These are phyloP conservation scores for Onchidella celtica DNA, from an alignment of 2,888 invertebrate genomes.

Conservation along the genomic window DNA sequence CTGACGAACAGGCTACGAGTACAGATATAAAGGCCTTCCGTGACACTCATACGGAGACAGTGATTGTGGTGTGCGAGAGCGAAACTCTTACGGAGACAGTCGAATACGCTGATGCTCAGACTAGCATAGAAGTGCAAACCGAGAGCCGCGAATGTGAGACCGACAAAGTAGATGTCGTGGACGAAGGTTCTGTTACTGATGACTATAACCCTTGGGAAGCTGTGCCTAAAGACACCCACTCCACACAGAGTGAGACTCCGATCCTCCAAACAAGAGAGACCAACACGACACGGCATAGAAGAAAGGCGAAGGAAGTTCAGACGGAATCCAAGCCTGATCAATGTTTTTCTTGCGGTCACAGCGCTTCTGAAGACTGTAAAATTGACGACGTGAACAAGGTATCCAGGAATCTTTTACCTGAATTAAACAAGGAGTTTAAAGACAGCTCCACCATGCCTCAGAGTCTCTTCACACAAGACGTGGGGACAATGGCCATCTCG, in stretches of 20 bases:
- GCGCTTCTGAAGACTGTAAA: neutral
- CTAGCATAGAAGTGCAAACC: conserved; percentile 60
- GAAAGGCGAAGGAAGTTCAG: conserved; percentile 44
- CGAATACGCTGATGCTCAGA: conserved; percentile 67
- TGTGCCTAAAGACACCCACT: neutral
- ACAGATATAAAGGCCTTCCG: conserved; percentile 64
- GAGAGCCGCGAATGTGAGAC: conserved; percentile 66
- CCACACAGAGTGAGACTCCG: conserved; percentile 33
- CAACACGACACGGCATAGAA: conserved; percentile 27
- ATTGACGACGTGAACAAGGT: neutral
- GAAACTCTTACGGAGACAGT: conserved; percentile 71
- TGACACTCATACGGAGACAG: conserved; percentile 66
- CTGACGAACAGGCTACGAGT: conserved; percentile 71
- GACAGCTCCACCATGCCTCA: conserved; percentile 59
- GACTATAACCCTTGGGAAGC: neutral
- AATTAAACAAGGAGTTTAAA: conserved; percentile 46
- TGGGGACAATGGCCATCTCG: conserved; percentile 67
- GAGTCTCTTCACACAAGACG: conserved; percentile 57
- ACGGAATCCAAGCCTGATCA: conserved; percentile 36
- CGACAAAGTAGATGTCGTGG: conserved; percentile 55
- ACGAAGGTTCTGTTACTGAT: conserved; percentile 61
- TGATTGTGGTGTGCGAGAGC: conserved; percentile 63
- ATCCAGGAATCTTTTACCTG: neutral
- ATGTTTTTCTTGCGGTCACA: conserved; percentile 52
- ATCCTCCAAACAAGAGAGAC: conserved; percentile 29